Evolutionary conservation across 2,797 vertebrate genomes (phyloP).

Genomic region (Chaetophractus vellerosus): DNA sequence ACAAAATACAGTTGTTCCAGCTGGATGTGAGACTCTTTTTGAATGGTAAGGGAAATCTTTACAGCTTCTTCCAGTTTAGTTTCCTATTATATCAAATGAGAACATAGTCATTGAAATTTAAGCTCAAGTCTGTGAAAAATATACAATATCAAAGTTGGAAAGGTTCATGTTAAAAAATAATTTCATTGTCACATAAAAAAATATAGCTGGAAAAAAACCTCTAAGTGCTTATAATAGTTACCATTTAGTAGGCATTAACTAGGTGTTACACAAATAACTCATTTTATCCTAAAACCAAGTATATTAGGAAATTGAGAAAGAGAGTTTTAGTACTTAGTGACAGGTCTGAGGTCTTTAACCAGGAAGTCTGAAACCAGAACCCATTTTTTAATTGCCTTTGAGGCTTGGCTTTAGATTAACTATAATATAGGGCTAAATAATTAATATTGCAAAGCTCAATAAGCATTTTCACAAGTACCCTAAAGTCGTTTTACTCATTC

Average conservation of each 20-base stretch:
- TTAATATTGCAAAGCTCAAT: neutral
- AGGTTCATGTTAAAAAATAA: neutral
- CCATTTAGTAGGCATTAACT: neutral
- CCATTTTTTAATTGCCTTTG: neutral
- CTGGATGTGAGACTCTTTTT: neutral
- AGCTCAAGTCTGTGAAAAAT: neutral
- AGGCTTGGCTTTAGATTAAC: neutral
- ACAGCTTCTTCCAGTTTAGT: neutral
- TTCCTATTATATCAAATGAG: neutral
- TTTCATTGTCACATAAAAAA: neutral
- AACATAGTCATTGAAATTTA: neutral
- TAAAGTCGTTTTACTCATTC: neutral
- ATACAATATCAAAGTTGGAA: neutral
- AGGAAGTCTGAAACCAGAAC: neutral
- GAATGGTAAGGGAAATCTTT: neutral
- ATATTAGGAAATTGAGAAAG: neutral
- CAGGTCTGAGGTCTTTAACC: neutral
- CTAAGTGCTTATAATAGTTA: neutral
- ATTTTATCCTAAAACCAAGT: neutral
- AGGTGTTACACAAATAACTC: neutral
- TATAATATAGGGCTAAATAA: neutral
- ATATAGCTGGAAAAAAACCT: neutral
- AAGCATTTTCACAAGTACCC: neutral
- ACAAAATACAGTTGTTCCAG: neutral
- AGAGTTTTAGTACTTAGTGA: neutral